Base-by-base conservation (phyloP, 2,888 invertebrate species). In the Diarsia dahlii region DNA sequence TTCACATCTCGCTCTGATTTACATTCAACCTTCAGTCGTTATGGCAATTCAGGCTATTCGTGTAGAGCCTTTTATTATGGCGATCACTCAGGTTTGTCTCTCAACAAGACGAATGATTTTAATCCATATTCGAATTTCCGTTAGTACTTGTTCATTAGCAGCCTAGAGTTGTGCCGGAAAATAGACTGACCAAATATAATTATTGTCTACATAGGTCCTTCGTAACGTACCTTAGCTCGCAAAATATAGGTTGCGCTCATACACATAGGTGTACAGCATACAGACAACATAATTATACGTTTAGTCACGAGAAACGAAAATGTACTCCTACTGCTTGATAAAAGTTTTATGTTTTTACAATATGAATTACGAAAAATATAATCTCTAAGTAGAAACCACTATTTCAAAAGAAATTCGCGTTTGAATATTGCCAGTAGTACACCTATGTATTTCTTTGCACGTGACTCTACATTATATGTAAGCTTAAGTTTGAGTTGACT, bases 21-120 rank as follows among this genome's bases (percentile, higher is more conserved):
- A 71, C 10, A 23, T 20, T 52, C 58, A 48, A 54, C 50, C 6
- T 62, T 60, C 76, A 73, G 73, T 50, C 78, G 71, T 78, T 77
- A 71, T 64, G 58, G 20, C 64, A 67, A 81, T 74, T 65, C 28
- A 6, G 46, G 34, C 6, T 34, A 13, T 56, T 56, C 71, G 50
- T 45, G 48, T 48, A 8, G 12, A 23, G 23, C 46, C 3, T 46
- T 67, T 63, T 28, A 39, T 56, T 71, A 5, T 12, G 39, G 6
- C 39, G 23, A 54, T 46, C 9, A 60, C 54, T 39, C 48, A 54
- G 4, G 3, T 8, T 39, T 60, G 28, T 13, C 13, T 34, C 23
- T 54, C 20, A 52, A n/a, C 52, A 52, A 1, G 52, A 20, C n/a
- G n/a, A 54, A 3, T 3, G 52, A n/a, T n/a, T n/a, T n/a, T n/a